A percentile compares a stretch with the other conserved stretches of the same genome.
Conservation (phyloP, 2,113 vertebrate genomes). For the Mustela lutreola region DNA sequence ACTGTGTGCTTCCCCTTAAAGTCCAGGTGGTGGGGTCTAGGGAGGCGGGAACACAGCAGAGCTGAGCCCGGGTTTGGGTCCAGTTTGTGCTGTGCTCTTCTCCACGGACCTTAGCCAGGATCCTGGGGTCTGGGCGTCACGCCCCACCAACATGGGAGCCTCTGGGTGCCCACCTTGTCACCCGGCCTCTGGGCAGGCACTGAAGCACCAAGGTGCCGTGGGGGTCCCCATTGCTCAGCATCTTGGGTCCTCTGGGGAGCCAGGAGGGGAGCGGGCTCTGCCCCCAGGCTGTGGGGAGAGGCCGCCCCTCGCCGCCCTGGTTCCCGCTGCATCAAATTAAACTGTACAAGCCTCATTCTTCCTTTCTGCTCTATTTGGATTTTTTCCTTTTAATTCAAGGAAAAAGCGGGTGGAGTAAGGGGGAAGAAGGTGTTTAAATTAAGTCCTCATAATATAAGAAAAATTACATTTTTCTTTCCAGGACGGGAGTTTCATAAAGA, state of each 20-base stretch:
- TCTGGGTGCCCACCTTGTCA: not conserved
- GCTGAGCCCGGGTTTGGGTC: not conserved
- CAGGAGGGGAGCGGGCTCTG: accelerated
- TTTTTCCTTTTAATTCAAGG: conserved; percentile 51
- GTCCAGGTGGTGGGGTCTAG: not conserved
- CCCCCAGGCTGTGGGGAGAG: not conserved
- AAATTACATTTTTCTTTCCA: conserved; percentile 63
- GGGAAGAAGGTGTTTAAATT: conserved; percentile 57
- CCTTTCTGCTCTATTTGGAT: conserved; percentile 4
- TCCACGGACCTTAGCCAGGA: not conserved
- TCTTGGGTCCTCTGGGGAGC: not conserved
- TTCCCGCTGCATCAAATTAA: not conserved
- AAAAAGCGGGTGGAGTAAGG: not conserved
- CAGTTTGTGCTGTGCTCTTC: not conserved
- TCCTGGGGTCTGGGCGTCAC: not conserved
- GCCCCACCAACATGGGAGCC: too few species aligned
- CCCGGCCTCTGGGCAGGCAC: accelerated
- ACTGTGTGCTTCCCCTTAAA: not conserved
- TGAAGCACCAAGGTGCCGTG: accelerated
- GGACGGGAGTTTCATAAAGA: conserved; percentile 58
- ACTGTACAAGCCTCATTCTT: not conserved
- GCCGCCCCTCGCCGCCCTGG: accelerated
- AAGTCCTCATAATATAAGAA: conserved; percentile 47
- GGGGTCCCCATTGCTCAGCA: accelerated
- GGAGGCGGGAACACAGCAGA: not conserved